Conservation (phyloP, 2,797 vertebrate species). For the Chromobotia macracanthus region DNA sequence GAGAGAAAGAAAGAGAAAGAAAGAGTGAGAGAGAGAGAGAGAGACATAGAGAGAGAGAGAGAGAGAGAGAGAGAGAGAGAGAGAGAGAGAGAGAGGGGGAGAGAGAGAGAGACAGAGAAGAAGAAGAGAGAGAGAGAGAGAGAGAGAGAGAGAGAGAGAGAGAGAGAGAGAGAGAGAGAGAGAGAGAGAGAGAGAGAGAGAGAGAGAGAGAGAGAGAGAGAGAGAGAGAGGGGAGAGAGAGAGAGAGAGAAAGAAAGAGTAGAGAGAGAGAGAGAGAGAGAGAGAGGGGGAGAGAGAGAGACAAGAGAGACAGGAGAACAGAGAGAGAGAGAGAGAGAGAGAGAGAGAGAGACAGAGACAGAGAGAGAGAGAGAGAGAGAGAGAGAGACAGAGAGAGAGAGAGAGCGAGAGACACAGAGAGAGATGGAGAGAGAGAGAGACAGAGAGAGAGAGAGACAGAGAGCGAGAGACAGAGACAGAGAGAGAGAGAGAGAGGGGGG, state of each 20-base stretch:
- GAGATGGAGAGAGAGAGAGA: slow-evolving; percentile 3
- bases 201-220: slow-evolving; percentile 42
- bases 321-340: neutral
- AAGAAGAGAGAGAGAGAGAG: neutral
- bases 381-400: neutral
- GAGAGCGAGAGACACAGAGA: slow-evolving; percentile 33
- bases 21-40: slow-evolving; percentile 25
- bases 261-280: neutral
- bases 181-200: neutral
- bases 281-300: slow-evolving; percentile 40
- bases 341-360: slow-evolving; percentile 8
- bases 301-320: no score
- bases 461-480: slow-evolving; percentile 4
- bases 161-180: slow-evolving; percentile 8
- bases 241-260: no score
- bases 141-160: slow-evolving; percentile 32
- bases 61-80: slow-evolving; percentile 35
- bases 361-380: slow-evolving; percentile 31
- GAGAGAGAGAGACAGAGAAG: no score
- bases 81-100: slow-evolving; percentile 9
- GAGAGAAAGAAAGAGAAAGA: no score
- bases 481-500: slow-evolving; percentile 43
- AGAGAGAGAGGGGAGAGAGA: neutral
- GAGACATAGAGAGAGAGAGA: neutral
- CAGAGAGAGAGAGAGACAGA: neutral